Conservation (phyloP, 2,113 vertebrate species). For the Microcebus tavaratra region DNA sequence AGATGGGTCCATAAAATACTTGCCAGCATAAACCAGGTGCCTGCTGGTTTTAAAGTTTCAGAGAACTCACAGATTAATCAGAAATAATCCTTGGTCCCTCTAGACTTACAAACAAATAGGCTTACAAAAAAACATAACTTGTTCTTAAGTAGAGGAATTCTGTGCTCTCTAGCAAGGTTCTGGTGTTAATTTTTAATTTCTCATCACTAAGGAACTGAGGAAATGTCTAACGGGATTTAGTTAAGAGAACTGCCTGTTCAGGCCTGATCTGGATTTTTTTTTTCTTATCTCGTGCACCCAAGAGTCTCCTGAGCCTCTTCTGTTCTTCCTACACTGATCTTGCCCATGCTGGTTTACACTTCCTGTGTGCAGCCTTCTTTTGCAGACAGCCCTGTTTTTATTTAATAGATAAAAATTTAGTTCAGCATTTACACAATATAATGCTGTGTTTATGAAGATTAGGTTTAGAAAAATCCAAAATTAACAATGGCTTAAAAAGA, state of each 20-base stretch:
- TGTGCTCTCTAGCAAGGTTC: background rate
- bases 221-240: background rate
- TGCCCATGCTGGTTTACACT: background rate
- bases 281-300: background rate
- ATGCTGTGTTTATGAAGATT: conserved; percentile 1
- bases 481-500: background rate
- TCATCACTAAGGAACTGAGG: background rate
- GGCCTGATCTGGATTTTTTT: background rate
- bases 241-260: background rate
- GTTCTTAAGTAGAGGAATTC: background rate
- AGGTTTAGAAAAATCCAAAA: conserved; percentile 8
- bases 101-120: background rate
- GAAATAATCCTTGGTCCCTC: background rate
- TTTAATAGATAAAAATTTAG: background rate
- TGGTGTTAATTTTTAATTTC: conserved; percentile 5
- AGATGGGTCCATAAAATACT: background rate
- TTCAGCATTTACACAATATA: background rate
- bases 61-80: background rate
- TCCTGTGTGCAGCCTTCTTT: background rate
- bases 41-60: background rate
- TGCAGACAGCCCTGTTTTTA: background rate
- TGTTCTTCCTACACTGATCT: background rate
- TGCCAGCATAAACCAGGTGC: background rate
- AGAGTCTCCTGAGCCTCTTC: background rate
- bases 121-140: background rate